Evolutionary conservation across 2,797 vertebrate species (phyloP).

Genomic region (Enteromius unitaeniatus): DNA sequence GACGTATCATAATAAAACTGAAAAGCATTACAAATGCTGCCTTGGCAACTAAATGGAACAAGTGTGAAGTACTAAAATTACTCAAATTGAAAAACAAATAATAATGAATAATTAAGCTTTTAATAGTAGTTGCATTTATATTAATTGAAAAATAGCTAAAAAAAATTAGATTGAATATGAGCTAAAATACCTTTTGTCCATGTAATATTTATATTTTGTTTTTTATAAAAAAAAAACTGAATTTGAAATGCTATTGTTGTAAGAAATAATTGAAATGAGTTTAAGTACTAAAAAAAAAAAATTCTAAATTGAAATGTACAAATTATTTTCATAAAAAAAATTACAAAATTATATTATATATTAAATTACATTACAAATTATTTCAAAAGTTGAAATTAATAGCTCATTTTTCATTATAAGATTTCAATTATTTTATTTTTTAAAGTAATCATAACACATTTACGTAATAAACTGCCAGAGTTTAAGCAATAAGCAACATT

Average conservation of each 20-base stretch:
- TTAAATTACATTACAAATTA: background rate
- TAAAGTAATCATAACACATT: background rate
- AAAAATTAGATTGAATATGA: no score
- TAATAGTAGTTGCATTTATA: background rate
- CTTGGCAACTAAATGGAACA: background rate
- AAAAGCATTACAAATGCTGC: background rate
- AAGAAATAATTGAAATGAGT: background rate
- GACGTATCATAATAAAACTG: no score
- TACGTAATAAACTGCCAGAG: background rate
- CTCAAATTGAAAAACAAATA: background rate
- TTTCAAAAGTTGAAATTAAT: background rate
- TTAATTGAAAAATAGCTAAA: background rate
- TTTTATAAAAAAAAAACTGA: background rate
- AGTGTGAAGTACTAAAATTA: background rate
- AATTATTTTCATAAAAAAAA: no score
- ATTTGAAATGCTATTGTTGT: background rate
- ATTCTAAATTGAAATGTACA: background rate
- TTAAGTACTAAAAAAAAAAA: background rate
- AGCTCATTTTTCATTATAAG: background rate
- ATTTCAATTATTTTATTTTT: background rate
- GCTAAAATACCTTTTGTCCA: background rate
- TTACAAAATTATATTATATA: no score
- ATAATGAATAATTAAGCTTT: background rate
- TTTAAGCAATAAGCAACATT: slow-evolving; percentile 11
- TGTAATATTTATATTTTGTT: background rate